A percentile compares a stretch with the other conserved stretches of the same genome.
phyloP scores from a whole-genome alignment of 2,797 vertebrate species.

The Chelon auratus region DNA sequence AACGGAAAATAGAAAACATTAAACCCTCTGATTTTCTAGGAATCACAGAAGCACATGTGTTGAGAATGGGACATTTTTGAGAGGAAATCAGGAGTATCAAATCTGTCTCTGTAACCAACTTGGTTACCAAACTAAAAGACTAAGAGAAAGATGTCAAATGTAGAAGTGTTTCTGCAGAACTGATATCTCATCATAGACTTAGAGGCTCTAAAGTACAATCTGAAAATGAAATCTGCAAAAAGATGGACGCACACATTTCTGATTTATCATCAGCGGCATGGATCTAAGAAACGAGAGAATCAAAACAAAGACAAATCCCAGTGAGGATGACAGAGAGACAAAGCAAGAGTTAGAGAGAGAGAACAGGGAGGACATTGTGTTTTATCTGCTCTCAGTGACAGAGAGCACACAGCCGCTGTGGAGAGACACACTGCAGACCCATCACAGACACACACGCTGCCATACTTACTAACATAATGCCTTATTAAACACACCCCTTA shows the following conservation, averaged over 20 bases:
- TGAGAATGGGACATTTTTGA: too few relatives aligned
- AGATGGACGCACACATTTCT: background rate
- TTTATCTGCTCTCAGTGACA: constrained; percentile 73
- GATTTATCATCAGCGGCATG: background rate
- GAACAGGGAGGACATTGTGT: constrained; percentile 75
- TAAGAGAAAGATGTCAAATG: too few relatives aligned
- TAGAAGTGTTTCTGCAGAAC: too few relatives aligned
- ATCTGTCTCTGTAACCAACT: too few relatives aligned
- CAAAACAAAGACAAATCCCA: background rate
- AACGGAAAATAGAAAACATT: too few relatives aligned
- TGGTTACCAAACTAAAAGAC: too few relatives aligned
- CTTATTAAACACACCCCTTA: background rate
- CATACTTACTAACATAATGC: background rate
- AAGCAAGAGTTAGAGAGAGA: constrained; percentile 21
- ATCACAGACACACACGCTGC: constrained; percentile 35
- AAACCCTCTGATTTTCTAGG: too few relatives aligned
- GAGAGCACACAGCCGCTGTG: constrained; percentile 66
- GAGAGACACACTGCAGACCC: constrained; percentile 76
- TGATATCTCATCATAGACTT: too few relatives aligned
- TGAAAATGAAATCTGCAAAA: too few relatives aligned
- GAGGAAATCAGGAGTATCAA: too few relatives aligned
- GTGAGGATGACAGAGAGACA: constrained; percentile 13
- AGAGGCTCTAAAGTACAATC: too few relatives aligned
- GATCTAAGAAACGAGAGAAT: background rate
- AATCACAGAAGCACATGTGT: too few relatives aligned